These are phyloP conservation scores for Podarcis lilfordi DNA, from an alignment of 2,797 vertebrate genomes.

Conservation along the genomic window DNA sequence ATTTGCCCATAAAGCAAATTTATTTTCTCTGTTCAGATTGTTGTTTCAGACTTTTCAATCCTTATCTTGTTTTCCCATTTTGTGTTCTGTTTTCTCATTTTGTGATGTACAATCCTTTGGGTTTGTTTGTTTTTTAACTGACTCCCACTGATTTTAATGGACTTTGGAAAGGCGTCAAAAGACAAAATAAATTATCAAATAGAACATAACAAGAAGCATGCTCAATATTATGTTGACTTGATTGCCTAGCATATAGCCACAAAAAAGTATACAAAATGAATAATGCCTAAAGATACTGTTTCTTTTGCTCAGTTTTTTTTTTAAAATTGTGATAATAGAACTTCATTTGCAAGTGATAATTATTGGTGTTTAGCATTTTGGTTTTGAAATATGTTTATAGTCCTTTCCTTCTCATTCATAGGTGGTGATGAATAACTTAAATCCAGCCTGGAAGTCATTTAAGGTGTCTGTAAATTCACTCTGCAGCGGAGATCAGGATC, in stretches of 20 bases:
- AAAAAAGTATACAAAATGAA: neutral
- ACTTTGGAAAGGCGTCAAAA: neutral
- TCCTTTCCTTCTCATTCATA: slow-evolving; percentile 68
- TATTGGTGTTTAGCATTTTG: slow-evolving; percentile 34
- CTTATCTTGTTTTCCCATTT: neutral
- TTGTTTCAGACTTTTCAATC: neutral
- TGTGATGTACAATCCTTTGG: neutral
- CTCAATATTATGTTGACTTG: slow-evolving; percentile 8
- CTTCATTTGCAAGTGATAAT: slow-evolving; percentile 7
- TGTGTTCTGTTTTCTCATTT: neutral
- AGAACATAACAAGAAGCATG: neutral
- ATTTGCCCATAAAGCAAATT: neutral
- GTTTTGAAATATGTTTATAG: slow-evolving; percentile 34
- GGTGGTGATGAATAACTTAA: slow-evolving; percentile 99
- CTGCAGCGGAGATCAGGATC: slow-evolving; percentile 95
- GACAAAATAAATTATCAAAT: neutral
- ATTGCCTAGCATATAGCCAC: neutral
- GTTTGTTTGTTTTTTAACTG: neutral
- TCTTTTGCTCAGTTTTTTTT: neutral
- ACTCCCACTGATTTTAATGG: neutral
- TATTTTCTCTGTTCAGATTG: neutral
- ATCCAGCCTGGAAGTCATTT: slow-evolving; percentile 97
- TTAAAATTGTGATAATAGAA: neutral
- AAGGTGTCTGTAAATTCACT: slow-evolving; percentile 98
- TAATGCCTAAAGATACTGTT: neutral